These are phyloP conservation scores for Melanostigma gelatinosum DNA, from an alignment of 2,113 vertebrate species.

Conservation along the genomic window DNA sequence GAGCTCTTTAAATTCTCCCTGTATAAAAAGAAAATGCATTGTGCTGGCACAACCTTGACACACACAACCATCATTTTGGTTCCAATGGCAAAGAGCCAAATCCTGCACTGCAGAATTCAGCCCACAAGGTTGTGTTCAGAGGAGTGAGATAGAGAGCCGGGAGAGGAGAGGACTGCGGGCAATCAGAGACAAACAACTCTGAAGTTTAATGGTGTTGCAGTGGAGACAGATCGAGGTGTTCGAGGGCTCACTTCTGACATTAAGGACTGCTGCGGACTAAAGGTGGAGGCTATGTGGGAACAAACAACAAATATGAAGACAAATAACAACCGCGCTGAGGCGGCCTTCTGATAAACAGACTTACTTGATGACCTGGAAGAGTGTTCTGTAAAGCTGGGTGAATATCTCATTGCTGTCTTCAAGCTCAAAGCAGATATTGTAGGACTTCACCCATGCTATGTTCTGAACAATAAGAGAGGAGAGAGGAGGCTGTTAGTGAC, in stretches of 20 bases:
- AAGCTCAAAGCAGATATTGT: constrained; percentile 99
- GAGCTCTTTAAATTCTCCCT: constrained; percentile 21
- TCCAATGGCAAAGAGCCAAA: constrained; percentile 67
- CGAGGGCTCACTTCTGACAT: constrained; percentile 11
- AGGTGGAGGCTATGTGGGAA: not conserved
- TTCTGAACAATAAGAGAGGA: constrained; percentile 83
- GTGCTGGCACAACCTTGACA: constrained; percentile 48
- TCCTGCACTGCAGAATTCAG: constrained; percentile 70
- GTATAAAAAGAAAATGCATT: constrained; percentile 4
- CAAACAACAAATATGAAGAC: not conserved
- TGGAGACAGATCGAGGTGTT: constrained; percentile 3
- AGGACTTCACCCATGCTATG: constrained; percentile 99
- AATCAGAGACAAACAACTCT: constrained; percentile 50
- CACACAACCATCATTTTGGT: constrained; percentile 29
- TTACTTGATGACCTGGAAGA: constrained; percentile 99
- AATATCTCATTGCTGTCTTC: constrained; percentile 99
- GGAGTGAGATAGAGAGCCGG: constrained; percentile 54
- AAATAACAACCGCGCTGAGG: not conserved
- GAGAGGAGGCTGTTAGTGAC: constrained; percentile 11
- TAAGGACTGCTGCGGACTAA: constrained; percentile 4
- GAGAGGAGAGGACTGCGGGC: constrained; percentile 1
- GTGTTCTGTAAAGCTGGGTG: constrained; percentile 96
- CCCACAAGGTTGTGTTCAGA: constrained; percentile 73
- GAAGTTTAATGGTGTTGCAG: constrained; percentile 28
- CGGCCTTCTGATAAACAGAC: constrained; percentile 69